Conservation (phyloP, 2,888 invertebrate species). For the Pegoplata infirma region DNA sequence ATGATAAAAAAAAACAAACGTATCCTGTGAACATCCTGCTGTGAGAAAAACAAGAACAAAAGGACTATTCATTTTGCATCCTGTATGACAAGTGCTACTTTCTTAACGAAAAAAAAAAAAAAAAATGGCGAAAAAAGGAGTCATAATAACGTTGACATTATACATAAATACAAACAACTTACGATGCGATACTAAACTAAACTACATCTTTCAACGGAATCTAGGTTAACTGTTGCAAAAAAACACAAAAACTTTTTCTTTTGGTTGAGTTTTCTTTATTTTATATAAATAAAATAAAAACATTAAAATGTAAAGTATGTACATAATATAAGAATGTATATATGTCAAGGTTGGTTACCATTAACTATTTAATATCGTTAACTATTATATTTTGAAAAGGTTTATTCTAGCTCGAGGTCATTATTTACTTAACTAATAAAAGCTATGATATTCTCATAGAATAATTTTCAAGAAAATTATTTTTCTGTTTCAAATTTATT, state of each 20-base stretch:
- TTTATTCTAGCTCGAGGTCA: too few species aligned
- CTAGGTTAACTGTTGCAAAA: slow-evolving; percentile 60
- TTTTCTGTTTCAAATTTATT: too few species aligned
- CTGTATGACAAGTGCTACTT: slow-evolving; percentile 52
- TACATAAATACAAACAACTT: not conserved
- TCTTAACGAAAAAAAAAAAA: slow-evolving; percentile 34
- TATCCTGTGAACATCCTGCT: slow-evolving; percentile 3
- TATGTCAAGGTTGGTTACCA: not conserved
- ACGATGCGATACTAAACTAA: not conserved
- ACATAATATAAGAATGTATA: not conserved
- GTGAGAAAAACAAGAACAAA: slow-evolving; percentile 18
- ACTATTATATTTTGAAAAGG: too few species aligned
- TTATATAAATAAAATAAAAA: slow-evolving; percentile 39
- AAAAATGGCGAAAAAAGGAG: slow-evolving; percentile 15
- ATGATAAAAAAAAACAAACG: not conserved
- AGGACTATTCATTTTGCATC: slow-evolving; percentile 36
- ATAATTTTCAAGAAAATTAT: too few species aligned
- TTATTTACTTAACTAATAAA: too few species aligned
- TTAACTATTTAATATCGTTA: too few species aligned
- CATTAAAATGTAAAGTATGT: slow-evolving; percentile 49
- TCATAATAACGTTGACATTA: slow-evolving; percentile 53
- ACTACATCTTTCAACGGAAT: slow-evolving; percentile 37
- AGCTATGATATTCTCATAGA: too few species aligned
- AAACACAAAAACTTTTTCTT: slow-evolving; percentile 51
- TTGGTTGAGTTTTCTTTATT: slow-evolving; percentile 18